Evolutionary conservation across 2,113 vertebrate species (phyloP).

Genomic region (Clupea harengus): DNA sequence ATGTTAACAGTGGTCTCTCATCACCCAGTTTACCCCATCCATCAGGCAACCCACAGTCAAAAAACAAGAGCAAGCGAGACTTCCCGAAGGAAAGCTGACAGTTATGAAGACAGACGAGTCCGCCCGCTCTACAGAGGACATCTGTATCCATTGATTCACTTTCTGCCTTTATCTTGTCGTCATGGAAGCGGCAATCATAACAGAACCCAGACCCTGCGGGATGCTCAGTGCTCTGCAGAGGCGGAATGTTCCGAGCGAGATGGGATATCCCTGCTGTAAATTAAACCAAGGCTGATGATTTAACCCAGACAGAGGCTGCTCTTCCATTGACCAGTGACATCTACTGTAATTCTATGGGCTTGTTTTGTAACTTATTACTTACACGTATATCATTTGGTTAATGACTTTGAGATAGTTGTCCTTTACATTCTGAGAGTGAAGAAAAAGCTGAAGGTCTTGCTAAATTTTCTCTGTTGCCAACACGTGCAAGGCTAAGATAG

Average conservation of each 20-base stretch:
- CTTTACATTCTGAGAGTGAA: neutral
- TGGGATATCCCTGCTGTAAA: neutral
- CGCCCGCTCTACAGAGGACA: neutral
- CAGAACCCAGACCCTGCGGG: neutral
- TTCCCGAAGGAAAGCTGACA: neutral
- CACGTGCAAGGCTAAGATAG: neutral
- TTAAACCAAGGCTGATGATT: neutral
- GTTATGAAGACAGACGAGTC: neutral
- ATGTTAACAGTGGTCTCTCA: neutral
- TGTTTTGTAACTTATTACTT: neutral
- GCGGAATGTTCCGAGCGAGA: neutral
- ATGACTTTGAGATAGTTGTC: neutral
- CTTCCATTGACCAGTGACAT: neutral
- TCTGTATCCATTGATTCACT: conserved; percentile 14
- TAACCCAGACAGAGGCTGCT: neutral
- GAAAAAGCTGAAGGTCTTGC: too few relatives aligned
- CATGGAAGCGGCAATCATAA: conserved; percentile 19
- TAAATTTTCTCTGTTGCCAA: neutral
- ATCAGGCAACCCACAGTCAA: neutral
- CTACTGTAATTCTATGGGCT: neutral
- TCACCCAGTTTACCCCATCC: neutral
- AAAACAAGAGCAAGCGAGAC: neutral
- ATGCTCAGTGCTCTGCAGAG: neutral
- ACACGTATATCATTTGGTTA: neutral
- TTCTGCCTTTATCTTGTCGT: conserved; percentile 23